Conservation (phyloP, 2,888 invertebrate genomes). For the Noctua fimbriata region DNA sequence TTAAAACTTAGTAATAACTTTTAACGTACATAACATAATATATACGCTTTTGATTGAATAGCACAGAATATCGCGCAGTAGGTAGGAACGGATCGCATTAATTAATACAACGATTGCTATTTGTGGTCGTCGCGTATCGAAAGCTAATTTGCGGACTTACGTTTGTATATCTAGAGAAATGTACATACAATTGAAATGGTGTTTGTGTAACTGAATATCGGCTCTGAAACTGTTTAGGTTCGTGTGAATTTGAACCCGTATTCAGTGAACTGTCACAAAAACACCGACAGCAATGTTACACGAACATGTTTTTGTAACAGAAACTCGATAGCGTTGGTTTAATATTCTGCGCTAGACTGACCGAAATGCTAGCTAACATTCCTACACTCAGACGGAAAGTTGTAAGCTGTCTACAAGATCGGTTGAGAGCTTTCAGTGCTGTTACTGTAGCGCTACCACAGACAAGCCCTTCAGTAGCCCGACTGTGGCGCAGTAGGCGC, state of each 20-base stretch:
- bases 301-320: conserved; percentile 27
- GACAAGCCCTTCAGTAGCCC: background rate
- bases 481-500: background rate
- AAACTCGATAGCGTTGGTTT: conserved; percentile 8
- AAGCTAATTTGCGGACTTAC: background rate
- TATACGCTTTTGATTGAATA: too few species aligned
- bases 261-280: conserved; percentile 8
- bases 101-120: background rate
- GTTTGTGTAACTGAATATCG: background rate
- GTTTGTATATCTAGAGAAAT: background rate
- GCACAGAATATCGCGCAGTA: too few species aligned
- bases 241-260: conserved; percentile 9
- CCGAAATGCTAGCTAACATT: conserved; percentile 9
- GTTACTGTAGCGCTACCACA: background rate
- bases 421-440: conserved; percentile 1
- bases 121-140: background rate
- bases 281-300: background rate
- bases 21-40: background rate
- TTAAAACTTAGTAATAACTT: conserved; percentile 36
- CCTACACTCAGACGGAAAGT: conserved; percentile 3
- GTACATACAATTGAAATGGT: background rate
- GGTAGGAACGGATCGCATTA: background rate
- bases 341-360: conserved; percentile 14
- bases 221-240: background rate
- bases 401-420: conserved; percentile 12